Percentiles rank a stretch among this genome's conserved stretches.
These are phyloP conservation scores for Cherax destructor DNA, from an alignment of 1,140 invertebrate genomes.

Conservation along the genomic window DNA sequence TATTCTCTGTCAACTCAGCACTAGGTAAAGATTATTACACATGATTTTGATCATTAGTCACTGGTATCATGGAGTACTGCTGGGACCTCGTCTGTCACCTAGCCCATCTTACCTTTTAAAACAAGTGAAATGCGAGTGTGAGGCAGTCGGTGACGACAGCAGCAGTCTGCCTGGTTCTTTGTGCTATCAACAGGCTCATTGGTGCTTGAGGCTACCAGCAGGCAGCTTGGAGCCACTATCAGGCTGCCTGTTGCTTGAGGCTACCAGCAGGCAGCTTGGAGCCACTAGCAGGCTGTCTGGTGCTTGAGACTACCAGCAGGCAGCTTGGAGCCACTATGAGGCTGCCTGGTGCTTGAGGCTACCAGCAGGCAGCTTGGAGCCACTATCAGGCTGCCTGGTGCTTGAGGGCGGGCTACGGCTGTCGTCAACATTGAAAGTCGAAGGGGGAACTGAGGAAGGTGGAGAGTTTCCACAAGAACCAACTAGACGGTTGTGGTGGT, in stretches of 20 bases:
- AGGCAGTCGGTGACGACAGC: neutral
- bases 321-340: no score
- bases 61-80: no score
- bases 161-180: neutral
- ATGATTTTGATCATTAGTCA: no score
- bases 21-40: no score
- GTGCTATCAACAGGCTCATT: neutral
- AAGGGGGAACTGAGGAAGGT: neutral
- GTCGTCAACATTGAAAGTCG: neutral
- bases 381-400: neutral
- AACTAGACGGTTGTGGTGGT: neutral
- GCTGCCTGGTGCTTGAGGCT: no score
- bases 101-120: neutral
- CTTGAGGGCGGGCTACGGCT: neutral
- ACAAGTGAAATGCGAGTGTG: conserved; percentile 13
- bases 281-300: no score
- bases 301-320: no score
- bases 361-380: no score
- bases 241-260: no score
- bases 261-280: neutral
- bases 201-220: neutral
- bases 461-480: neutral
- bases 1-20: no score
- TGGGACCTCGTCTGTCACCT: no score
- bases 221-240: neutral